Conservation (phyloP, 2,888 invertebrate species). For the Mycalesis mineus region DNA sequence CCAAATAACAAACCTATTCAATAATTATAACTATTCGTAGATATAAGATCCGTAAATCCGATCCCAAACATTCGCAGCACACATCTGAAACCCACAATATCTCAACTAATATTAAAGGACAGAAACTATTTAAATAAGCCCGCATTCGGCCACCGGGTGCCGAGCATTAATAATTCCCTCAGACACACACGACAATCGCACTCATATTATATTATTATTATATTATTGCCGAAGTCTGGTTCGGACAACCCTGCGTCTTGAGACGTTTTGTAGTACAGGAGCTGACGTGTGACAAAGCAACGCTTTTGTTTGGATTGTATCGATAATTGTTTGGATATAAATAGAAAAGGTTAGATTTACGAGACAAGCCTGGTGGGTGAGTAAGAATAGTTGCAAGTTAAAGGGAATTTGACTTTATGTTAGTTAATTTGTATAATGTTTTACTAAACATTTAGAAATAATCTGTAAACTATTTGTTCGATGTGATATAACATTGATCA, state of each 20-base stretch:
- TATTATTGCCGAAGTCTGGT: conserved; percentile 68
- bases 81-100: conserved; percentile 38
- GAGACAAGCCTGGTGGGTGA: neutral
- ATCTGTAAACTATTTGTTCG: too few species aligned
- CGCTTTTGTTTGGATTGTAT: conserved; percentile 22
- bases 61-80: conserved; percentile 15
- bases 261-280: conserved; percentile 53
- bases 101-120: conserved; percentile 43
- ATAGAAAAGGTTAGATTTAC: neutral
- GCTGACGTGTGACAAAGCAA: conserved; percentile 31
- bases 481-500: too few species aligned
- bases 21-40: neutral
- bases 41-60: conserved; percentile 5
- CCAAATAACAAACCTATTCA: neutral
- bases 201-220: conserved; percentile 66
- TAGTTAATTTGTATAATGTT: too few species aligned
- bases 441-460: too few species aligned
- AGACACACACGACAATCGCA: conserved; percentile 73
- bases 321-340: neutral
- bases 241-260: conserved; percentile 70
- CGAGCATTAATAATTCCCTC: conserved; percentile 71
- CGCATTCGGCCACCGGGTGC: conserved; percentile 46
- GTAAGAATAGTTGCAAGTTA: neutral
- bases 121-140: conserved; percentile 61
- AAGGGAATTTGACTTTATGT: too few species aligned